Evolutionary conservation across 2,888 invertebrate species (phyloP).

Genomic region (Melieria omissa): DNA sequence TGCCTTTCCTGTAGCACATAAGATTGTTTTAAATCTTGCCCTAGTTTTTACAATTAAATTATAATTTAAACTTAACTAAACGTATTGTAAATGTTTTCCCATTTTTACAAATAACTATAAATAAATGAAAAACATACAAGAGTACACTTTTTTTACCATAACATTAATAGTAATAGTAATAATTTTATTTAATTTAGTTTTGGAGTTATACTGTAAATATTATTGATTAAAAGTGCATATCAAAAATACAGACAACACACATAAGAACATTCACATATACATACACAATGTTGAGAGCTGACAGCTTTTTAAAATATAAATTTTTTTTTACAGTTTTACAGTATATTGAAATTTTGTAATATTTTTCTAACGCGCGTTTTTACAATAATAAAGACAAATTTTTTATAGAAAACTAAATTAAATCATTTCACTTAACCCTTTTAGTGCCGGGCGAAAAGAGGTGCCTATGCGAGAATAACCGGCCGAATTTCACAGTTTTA

Average conservation of each 20-base stretch:
- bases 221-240: background rate
- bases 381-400: conserved; percentile 20
- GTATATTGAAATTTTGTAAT: conserved; percentile 6
- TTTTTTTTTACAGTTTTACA: too few relatives aligned
- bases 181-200: background rate
- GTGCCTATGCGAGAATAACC: too few relatives aligned
- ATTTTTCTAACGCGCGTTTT: conserved; percentile 17
- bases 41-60: too few relatives aligned
- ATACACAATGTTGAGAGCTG: background rate
- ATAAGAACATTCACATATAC: background rate
- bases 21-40: too few relatives aligned
- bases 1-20: too few relatives aligned
- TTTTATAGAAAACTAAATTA: background rate
- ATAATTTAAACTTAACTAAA: too few relatives aligned
- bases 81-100: background rate
- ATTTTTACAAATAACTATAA: conserved; percentile 2
- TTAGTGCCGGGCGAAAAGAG: too few relatives aligned
- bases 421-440: too few relatives aligned
- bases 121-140: background rate
- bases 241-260: background rate
- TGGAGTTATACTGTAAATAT: background rate
- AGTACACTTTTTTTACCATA: background rate
- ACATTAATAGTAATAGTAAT: background rate
- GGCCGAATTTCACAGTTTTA: too few relatives aligned
- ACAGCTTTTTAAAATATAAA: background rate